Evolutionary conservation across 2,797 vertebrate species (phyloP), one percentile per base, ranked within the genome.

Genomic region (Pyrocephalus nanus): DNA sequence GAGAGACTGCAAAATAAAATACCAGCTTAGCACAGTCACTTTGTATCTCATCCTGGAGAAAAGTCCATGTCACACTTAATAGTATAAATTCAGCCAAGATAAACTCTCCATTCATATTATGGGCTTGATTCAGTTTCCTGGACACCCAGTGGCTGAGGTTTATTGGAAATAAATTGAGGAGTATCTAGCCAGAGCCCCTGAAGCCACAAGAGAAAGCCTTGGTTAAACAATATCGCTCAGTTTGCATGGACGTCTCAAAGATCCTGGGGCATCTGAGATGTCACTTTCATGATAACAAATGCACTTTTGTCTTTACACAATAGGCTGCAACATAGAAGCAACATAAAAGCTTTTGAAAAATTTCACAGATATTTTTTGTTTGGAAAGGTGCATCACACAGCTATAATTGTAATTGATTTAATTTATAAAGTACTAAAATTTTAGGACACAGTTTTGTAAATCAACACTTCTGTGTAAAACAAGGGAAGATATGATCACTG

Each of bases 171-270:
- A 90, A 48, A 36, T 48, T 78, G 53, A 55, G 8, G 6, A 69
- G 9, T 7, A 82, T 54, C 14, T 21, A 64, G 9, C 16, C 1
- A 0, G 1, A 86, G 62, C 13, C 3, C 26, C 4, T 18, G 8
- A 2, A 67, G 38, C 25, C 36, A 58, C 12, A 36, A 55, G 25
- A 5, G 43, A 65, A 72, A 58, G 7, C 26, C 51, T 69, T 54
- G 12, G 5, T 10, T 73, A 53, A 86, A 36, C 9, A 25, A 2
- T 27, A 19, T 38, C 42, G 47, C 11, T 74, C 58, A 72, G 40
- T 76, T 32, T 29, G 20, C 23, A 30, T 12, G 9, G 66, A 47
- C 1, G 0, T 61, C 57, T 67, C 29, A 19, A 9, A 45, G 72
- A 57, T 71, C 21, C 38, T 45, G 58, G 79, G n/a, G 38, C 30